A percentile compares a stretch with the other conserved stretches of the same genome.
These are phyloP conservation scores for Proctacanthus coquilletti DNA, from an alignment of 1,140 invertebrate species.

Conservation along the genomic window DNA sequence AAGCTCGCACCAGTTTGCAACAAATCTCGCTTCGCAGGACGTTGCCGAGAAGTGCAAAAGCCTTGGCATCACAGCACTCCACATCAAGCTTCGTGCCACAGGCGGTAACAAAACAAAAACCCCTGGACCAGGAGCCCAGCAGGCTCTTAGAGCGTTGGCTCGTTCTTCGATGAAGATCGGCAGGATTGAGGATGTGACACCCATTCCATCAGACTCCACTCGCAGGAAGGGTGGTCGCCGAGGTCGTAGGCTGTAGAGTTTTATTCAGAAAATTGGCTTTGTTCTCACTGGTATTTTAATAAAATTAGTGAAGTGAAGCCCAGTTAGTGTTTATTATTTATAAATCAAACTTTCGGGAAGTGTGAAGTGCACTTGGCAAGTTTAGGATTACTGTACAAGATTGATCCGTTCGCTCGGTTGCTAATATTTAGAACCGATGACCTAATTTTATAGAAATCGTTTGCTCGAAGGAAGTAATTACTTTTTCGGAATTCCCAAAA, in stretches of 20 bases:
- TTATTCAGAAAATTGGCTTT: no score
- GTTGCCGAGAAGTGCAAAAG: slow-evolving; percentile 97
- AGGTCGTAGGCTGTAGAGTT: slow-evolving; percentile 97
- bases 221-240: slow-evolving; percentile 98
- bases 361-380: no score
- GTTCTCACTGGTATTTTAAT: no score
- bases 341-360: no score
- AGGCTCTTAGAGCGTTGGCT: slow-evolving; percentile 90
- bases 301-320: no score
- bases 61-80: slow-evolving; percentile 91
- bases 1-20: not conserved
- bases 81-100: slow-evolving; percentile 96
- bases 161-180: slow-evolving; percentile 99
- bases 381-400: no score
- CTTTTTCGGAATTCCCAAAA: no score
- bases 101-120: slow-evolving; percentile 98
- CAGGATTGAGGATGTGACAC: slow-evolving; percentile 98
- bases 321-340: no score
- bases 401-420: no score
- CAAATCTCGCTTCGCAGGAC: slow-evolving; percentile 47
- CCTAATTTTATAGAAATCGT: no score
- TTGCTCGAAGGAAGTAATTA: no score
- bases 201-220: slow-evolving; percentile 96
- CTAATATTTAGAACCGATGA: no score
- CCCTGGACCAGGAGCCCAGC: slow-evolving; percentile 96